Base-by-base conservation (phyloP, 2,888 invertebrate genomes). In the Neocrepidodera transversa region DNA sequence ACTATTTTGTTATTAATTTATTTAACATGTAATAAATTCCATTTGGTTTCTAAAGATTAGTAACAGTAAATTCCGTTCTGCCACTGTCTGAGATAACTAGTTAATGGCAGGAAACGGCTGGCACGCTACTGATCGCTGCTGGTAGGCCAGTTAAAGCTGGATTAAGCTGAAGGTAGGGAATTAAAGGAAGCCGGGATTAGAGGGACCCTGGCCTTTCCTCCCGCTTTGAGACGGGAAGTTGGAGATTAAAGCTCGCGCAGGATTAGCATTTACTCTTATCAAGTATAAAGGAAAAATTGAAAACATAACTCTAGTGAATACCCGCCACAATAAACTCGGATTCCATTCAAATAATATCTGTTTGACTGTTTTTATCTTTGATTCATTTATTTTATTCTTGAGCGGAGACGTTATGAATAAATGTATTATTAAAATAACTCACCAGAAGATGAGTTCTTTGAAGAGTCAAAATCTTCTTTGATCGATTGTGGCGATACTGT, bases 381-480 rank as follows among this genome's bases (percentile, higher is more conserved):
- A 40, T 40, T 16, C 11, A 40, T 40, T 40, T 23, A 23, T 6
- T 23, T 23, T 23, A 23, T 23, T 23, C n/a, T n/a, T n/a, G n/a
- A n/a, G n/a, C n/a, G n/a, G n/a, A n/a, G n/a, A n/a, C n/a, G n/a
- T n/a, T n/a, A n/a, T n/a, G n/a, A n/a, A n/a, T n/a, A n/a, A n/a
- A n/a, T n/a, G n/a, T n/a, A 23, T 23, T 23, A 23, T n/a, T 11
- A 35, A 5, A 16, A 11, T 13, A 36, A 87, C 88, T 87, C 72
- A 60, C 60, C 56, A 17, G 60, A 47, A 10, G 50, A 57, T 11
- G 70, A 53, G 63, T 85, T 82, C 76, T 87, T 87, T 73, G 84
- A 84, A 64, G 85, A 82, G 70, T 84, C 84, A 71, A 87, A 86
- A 69, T 86, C 87, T 74, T 88, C 88, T 76, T 89, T 88, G 47